These are phyloP conservation scores for Hedya salicella DNA, from an alignment of 2,888 invertebrate species.

Conservation along the genomic window DNA sequence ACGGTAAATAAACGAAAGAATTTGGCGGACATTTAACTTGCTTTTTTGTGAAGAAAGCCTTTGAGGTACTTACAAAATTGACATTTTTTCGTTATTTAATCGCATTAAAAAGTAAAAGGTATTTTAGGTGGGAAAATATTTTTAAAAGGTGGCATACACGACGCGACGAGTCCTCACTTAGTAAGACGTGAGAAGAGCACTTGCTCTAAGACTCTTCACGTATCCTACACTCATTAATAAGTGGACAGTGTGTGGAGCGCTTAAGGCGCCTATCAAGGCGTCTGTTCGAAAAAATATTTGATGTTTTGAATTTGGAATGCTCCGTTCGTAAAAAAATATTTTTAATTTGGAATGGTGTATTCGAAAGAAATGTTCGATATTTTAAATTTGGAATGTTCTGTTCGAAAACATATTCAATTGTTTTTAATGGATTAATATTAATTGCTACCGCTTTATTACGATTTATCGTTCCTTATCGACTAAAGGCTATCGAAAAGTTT, in stretches of 20 bases:
- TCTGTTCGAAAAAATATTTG: slow-evolving; percentile 40
- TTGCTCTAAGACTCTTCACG: slow-evolving; percentile 71
- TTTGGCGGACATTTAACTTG: slow-evolving; percentile 30
- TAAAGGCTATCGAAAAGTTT: slow-evolving; percentile 63
- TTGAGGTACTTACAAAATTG: slow-evolving; percentile 32
- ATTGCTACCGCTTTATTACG: slow-evolving; percentile 36
- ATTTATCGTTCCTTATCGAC: slow-evolving; percentile 50
- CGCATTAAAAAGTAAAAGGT: slow-evolving; percentile 3
- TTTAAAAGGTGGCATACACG: slow-evolving; percentile 43
- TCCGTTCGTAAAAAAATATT: background rate
- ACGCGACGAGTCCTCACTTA: slow-evolving; percentile 56
- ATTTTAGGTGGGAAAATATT: slow-evolving; percentile 4
- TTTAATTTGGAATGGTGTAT: slow-evolving; percentile 14
- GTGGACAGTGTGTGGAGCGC: slow-evolving; percentile 66
- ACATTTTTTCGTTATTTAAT: slow-evolving; percentile 27
- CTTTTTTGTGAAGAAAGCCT: slow-evolving; percentile 28
- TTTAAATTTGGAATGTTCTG: slow-evolving; percentile 17
- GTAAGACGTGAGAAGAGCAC: slow-evolving; percentile 73
- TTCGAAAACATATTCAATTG: slow-evolving; percentile 4
- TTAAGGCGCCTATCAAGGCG: slow-evolving; percentile 47
- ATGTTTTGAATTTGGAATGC: slow-evolving; percentile 15
- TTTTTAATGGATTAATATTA: slow-evolving; percentile 30
- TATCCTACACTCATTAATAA: slow-evolving; percentile 68
- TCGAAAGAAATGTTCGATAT: background rate
- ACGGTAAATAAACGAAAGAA: slow-evolving; percentile 39